These are phyloP conservation scores for Proteles cristata DNA, from an alignment of 2,113 vertebrate genomes.

Conservation along the genomic window DNA sequence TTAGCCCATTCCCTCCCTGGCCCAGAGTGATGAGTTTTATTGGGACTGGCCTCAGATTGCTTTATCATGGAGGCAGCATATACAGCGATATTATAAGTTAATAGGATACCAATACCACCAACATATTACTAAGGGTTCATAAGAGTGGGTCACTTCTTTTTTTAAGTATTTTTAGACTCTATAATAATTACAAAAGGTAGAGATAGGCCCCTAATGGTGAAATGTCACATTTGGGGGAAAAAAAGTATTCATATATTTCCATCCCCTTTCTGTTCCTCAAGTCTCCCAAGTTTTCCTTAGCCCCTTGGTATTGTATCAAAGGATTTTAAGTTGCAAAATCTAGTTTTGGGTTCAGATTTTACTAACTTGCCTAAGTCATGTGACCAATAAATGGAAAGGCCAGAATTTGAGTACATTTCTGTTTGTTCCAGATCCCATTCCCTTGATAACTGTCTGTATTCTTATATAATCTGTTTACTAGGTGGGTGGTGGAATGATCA, in stretches of 20 bases:
- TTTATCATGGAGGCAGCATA: slow-evolving; percentile 14
- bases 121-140: not conserved
- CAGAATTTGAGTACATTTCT: slow-evolving; percentile 1
- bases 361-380: not conserved
- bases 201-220: not conserved
- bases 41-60: not conserved
- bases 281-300: not conserved
- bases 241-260: not conserved
- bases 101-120: not conserved
- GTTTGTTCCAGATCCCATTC: not conserved
- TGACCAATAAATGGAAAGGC: not conserved
- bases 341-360: not conserved
- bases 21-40: not conserved
- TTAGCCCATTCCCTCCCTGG: not conserved
- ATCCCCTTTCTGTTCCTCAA: not conserved
- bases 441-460: not conserved
- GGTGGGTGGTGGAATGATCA: not conserved
- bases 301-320: not conserved
- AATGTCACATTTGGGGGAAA: not conserved
- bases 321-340: not conserved
- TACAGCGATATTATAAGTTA: not conserved
- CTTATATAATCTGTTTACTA: not conserved
- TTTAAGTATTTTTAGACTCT: not conserved
- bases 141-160: not conserved
- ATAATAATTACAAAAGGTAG: not conserved